Evolutionary conservation across 2,797 vertebrate genomes (phyloP).

Genomic region (Hydrocynus forskahlii): DNA sequence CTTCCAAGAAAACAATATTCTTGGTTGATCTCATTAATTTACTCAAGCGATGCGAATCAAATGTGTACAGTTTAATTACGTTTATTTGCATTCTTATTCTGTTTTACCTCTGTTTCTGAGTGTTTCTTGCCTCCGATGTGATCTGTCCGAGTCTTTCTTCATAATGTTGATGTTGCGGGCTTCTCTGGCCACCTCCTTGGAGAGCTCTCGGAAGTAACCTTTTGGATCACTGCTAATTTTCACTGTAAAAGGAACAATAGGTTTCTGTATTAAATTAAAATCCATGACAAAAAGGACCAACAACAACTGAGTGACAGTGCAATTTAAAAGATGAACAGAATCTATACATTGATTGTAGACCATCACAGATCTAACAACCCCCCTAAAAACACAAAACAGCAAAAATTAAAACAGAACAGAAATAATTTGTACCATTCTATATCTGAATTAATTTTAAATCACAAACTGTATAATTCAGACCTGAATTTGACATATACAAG

Average conservation of each 20-base stretch:
- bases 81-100: neutral
- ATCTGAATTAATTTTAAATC: no score
- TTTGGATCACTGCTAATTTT: conserved; percentile 82
- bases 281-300: no score
- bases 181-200: conserved; percentile 85
- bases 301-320: no score
- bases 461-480: no score
- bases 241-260: conserved; percentile 71
- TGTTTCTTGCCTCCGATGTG: conserved; percentile 72
- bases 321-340: no score
- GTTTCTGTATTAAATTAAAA: neutral
- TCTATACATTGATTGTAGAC: no score
- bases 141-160: conserved; percentile 82
- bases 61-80: no score
- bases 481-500: no score
- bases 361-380: no score
- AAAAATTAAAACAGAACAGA: neutral
- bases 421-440: neutral
- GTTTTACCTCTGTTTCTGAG: conserved; percentile 70
- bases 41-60: neutral
- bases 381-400: no score
- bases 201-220: conserved; percentile 84
- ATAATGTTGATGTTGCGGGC: conserved; percentile 65
- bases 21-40: neutral
- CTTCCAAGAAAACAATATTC: neutral